These are phyloP conservation scores for Verasper variegatus DNA, from an alignment of 2,113 vertebrate species.

Conservation along the genomic window DNA sequence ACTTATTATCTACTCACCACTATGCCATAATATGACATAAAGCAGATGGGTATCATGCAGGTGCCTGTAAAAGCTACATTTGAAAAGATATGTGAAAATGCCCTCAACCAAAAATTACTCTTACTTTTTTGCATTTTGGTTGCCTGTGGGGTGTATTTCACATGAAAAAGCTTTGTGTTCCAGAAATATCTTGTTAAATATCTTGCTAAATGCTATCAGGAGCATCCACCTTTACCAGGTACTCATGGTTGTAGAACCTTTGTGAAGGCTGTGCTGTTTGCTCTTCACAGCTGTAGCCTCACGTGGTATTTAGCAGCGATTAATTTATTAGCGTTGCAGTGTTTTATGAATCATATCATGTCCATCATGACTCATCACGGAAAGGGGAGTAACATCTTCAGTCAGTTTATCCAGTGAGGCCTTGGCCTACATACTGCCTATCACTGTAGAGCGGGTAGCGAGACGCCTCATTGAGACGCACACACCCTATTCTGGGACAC, in stretches of 20 bases:
- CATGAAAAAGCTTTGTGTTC: too few relatives aligned
- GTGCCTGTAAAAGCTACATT: too few relatives aligned
- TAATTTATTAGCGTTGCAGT: slow-evolving; percentile 20
- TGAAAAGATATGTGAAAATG: too few relatives aligned
- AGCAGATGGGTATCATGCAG: too few relatives aligned
- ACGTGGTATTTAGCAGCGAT: slow-evolving; percentile 41
- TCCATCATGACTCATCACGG: slow-evolving; percentile 41
- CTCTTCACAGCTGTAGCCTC: neutral
- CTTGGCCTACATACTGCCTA: slow-evolving; percentile 54
- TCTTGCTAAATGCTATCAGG: too few relatives aligned
- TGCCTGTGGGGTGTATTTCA: too few relatives aligned
- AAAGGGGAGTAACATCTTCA: slow-evolving; percentile 24
- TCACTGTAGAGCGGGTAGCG: slow-evolving; percentile 1
- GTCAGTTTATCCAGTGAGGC: slow-evolving; percentile 26
- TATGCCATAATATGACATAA: too few relatives aligned
- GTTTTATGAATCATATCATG: slow-evolving; percentile 23
- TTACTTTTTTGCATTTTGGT: too few relatives aligned
- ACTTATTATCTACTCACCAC: too few relatives aligned
- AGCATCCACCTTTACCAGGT: neutral
- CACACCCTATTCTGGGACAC: slow-evolving; percentile 46
- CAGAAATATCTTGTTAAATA: too few relatives aligned
- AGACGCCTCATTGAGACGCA: slow-evolving; percentile 44
- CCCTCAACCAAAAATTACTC: too few relatives aligned
- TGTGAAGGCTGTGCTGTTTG: neutral
- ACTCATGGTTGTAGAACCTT: neutral